Base-by-base conservation (phyloP, 1,140 invertebrate species). In the Steinernema khuongi region DNA sequence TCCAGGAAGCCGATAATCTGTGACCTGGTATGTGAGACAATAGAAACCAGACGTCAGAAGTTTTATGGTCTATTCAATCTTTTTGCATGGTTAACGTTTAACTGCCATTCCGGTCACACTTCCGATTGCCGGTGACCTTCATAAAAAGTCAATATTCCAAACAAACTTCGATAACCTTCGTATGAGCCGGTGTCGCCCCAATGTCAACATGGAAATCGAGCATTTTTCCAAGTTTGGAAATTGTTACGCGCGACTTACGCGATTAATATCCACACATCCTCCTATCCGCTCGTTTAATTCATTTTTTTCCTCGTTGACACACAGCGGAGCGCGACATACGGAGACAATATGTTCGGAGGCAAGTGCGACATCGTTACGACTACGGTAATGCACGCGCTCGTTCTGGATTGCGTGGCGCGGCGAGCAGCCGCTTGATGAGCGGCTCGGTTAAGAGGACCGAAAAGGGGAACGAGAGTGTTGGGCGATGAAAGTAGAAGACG, bases 271-370 rank as follows among this genome's bases (percentile, higher is more conserved):
- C 50, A 22, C 50, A 60, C 50, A 60, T 22, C 26, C 50, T 7
- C 26, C 50, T 60, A 14, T 60, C 22, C 50, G 50, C 50, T 60
- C 50, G 50, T 60, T 60, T 60, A 60, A 60, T 60, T 60, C 50
- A 26, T 22, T 60, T 60, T 60, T 60, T 60, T 11, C 19, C 50
- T 60, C 50, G 14, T 11, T 22, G 11, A 14, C 50, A n/a, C n/a
- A n/a, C n/a, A n/a, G n/a, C n/a, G n/a, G 50, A 60, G 14, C n/a
- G 36, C 36, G n/a, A 7, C 36, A 41, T n/a, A n/a, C 36, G 36
- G n/a, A n/a, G n/a, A n/a, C n/a, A n/a, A n/a, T n/a, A n/a, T n/a
- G n/a, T n/a, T n/a, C n/a, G n/a, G n/a, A n/a, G n/a, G n/a, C n/a
- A n/a, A n/a, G n/a, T n/a, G n/a, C n/a, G n/a, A n/a, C n/a, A n/a